Conservation (phyloP, 2,113 vertebrate species). For the Cryptoleucopteryx plumbea region DNA sequence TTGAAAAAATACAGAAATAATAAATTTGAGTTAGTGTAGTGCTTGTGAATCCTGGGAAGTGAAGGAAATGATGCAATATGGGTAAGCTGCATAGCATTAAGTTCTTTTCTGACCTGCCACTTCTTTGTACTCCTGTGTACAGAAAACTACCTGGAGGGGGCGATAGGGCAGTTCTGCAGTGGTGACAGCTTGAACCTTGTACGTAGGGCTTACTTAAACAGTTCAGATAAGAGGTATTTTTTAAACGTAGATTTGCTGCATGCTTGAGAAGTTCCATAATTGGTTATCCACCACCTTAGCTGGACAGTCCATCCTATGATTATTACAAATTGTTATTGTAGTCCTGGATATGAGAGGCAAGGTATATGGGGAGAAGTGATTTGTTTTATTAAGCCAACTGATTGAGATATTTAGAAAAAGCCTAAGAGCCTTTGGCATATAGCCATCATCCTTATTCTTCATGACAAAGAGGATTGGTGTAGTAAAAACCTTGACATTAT, state of each 20-base stretch:
- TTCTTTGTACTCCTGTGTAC: neutral
- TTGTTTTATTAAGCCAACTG: neutral
- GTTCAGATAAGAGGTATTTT: neutral
- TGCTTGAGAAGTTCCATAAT: neutral
- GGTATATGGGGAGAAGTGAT: neutral
- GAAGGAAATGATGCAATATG: neutral
- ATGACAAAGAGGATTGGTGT: neutral
- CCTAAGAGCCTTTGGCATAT: neutral
- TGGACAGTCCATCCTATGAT: neutral
- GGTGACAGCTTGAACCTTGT: neutral
- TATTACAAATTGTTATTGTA: neutral
- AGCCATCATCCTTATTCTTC: neutral
- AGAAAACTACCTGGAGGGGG: neutral
- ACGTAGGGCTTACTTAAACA: neutral
- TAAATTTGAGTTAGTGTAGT: neutral
- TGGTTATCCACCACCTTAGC: neutral
- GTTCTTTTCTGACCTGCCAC: neutral
- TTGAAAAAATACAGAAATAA: neutral
- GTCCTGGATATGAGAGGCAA: neutral
- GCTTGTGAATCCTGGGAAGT: neutral
- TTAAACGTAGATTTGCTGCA: neutral
- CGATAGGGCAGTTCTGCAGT: neutral
- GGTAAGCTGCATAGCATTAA: neutral
- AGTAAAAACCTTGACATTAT: neutral
- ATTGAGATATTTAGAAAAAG: neutral